Percentiles rank a stretch among this genome's conserved stretches.
Evolutionary conservation across 2,888 invertebrate species (phyloP).

Genomic region (Chorisops tibialis): DNA sequence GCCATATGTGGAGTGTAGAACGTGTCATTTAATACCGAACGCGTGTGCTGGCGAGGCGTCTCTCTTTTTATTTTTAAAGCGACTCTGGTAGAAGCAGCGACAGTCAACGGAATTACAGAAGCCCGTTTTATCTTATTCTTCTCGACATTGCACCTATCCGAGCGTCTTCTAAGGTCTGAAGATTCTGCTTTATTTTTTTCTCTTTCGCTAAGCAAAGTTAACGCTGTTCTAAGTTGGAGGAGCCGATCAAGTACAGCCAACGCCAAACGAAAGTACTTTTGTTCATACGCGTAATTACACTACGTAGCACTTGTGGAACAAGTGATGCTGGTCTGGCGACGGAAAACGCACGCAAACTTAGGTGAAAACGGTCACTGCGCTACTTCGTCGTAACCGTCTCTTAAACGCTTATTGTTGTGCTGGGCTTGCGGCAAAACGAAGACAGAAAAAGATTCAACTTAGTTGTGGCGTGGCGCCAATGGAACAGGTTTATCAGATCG

Average conservation of each 20-base stretch:
- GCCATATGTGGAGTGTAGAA: slow-evolving; percentile 14
- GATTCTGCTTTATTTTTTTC: too few relatives aligned
- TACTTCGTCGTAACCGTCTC: not conserved
- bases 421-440: not conserved
- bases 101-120: too few relatives aligned
- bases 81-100: too few relatives aligned
- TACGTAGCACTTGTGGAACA: not conserved
- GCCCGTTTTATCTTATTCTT: too few relatives aligned
- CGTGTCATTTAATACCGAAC: slow-evolving; percentile 12
- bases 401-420: not conserved
- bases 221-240: too few relatives aligned
- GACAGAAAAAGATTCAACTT: not conserved
- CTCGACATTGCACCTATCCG: too few relatives aligned
- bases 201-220: too few relatives aligned
- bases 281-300: not conserved
- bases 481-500: slow-evolving; percentile 9
- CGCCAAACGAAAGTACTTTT: too few relatives aligned
- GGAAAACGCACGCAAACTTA: not conserved
- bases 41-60: slow-evolving; percentile 5
- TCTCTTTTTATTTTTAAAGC: too few relatives aligned
- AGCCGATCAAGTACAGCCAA: too few relatives aligned
- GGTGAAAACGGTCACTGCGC: not conserved
- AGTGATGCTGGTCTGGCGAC: not conserved
- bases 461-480: not conserved
- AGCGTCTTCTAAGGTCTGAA: too few relatives aligned